These are phyloP conservation scores for Sebastolobus altivelis DNA, from an alignment of 2,797 vertebrate genomes.

Conservation along the genomic window DNA sequence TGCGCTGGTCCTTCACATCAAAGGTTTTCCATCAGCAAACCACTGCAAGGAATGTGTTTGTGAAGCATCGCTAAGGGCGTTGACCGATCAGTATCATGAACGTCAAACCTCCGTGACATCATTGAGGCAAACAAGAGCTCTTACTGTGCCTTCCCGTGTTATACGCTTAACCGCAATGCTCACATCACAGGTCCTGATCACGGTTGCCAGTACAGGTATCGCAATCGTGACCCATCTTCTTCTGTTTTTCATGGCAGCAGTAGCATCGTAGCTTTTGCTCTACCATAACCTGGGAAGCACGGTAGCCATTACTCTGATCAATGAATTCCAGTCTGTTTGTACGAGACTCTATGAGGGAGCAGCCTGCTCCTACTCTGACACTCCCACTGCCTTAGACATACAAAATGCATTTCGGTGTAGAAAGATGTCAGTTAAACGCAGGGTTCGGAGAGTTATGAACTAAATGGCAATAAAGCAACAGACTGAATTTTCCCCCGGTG, in stretches of 20 bases:
- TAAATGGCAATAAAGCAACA: constrained; percentile 10
- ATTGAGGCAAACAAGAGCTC: not conserved
- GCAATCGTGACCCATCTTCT: not conserved
- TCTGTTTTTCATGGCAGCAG: not conserved
- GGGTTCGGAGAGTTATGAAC: not conserved
- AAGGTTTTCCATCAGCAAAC: constrained; percentile 25
- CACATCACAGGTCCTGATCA: not conserved
- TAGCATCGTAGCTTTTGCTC: not conserved
- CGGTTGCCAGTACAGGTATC: not conserved
- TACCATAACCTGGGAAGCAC: not conserved
- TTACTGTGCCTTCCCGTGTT: not conserved
- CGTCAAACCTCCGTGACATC: not conserved
- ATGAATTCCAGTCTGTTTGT: constrained; percentile 14
- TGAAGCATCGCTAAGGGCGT: not conserved
- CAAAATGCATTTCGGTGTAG: constrained; percentile 2
- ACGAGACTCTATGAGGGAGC: not conserved
- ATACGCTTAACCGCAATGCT: not conserved
- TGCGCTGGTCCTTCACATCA: constrained; percentile 14
- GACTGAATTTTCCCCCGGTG: not conserved
- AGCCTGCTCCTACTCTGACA: constrained; percentile 18
- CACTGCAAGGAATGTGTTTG: constrained; percentile 13
- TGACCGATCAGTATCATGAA: not conserved
- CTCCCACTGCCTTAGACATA: constrained; percentile 17
- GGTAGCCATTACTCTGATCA: constrained; percentile 23
- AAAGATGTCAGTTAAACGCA: constrained; percentile 20